Percentiles rank a stretch among this genome's conserved stretches.
These are phyloP conservation scores for Lepus townsendii DNA, from an alignment of 2,797 vertebrate genomes.

Conservation along the genomic window DNA sequence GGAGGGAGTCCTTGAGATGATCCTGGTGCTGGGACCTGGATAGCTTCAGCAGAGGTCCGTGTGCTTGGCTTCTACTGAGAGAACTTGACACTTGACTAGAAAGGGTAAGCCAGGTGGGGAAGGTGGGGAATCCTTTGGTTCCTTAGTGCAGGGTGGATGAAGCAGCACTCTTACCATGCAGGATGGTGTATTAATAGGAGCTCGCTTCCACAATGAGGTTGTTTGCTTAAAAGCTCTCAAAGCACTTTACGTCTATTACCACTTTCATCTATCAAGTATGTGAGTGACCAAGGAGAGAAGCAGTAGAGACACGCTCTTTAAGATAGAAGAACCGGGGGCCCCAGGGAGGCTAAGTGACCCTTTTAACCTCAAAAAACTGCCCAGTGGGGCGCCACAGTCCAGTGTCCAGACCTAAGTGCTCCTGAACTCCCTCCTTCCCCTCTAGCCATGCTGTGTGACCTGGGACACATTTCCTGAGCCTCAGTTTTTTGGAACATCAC, in stretches of 20 bases:
- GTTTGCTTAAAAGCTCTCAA: conserved; percentile 65
- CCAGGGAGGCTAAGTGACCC: not conserved
- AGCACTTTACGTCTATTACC: conserved; percentile 42
- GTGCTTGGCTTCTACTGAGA: not conserved
- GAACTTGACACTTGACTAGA: conserved; percentile 6
- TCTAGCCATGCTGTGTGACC: not conserved
- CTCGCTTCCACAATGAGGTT: conserved; percentile 13
- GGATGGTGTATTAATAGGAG: not conserved
- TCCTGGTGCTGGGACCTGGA: not conserved
- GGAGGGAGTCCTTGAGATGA: conserved; percentile 55
- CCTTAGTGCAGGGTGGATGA: not conserved
- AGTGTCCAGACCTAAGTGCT: not conserved
- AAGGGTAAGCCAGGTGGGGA: conserved; percentile 20
- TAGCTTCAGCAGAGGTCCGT: not conserved
- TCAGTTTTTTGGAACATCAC: not conserved
- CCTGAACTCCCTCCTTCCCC: not conserved
- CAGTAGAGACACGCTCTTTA: conserved; percentile 5
- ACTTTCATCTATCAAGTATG: conserved; percentile 53
- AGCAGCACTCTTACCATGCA: conserved; percentile 22
- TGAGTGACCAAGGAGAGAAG: conserved; percentile 43
- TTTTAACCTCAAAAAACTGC: conserved; percentile 5
- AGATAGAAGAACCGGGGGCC: conserved; percentile 1
- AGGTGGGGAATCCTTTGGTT: not conserved
- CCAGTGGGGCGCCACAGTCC: no score
- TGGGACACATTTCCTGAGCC: conserved; percentile 14